A percentile compares a stretch with the other conserved stretches of the same genome.
Conservation (phyloP, 2,797 vertebrate species). For the Eremophila alpestris region DNA sequence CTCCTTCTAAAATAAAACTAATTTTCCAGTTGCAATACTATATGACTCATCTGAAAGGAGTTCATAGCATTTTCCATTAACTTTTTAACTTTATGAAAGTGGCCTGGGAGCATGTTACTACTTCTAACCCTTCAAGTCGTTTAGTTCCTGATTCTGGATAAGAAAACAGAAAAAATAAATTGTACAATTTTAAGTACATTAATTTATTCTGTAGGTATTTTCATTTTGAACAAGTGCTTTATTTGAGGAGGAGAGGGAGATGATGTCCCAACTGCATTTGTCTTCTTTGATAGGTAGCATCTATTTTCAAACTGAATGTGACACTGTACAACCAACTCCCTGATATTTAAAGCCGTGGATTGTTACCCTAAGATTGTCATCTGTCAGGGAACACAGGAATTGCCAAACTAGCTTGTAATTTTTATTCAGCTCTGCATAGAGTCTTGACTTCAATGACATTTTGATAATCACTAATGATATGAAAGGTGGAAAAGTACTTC, state of each 20-base stretch:
- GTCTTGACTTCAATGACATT: neutral
- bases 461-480: neutral
- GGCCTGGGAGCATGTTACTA: neutral
- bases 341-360: neutral
- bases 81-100: neutral
- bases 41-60: neutral
- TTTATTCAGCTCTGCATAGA: neutral
- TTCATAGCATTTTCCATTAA: neutral
- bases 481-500: neutral
- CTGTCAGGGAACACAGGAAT: neutral
- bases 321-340: neutral
- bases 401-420: neutral
- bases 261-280: neutral
- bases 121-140: neutral
- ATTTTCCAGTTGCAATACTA: neutral
- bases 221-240: neutral
- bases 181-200: neutral
- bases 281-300: neutral
- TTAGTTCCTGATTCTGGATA: neutral
- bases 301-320: neutral
- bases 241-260: accelerated
- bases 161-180: neutral
- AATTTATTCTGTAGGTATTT: neutral
- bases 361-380: neutral
- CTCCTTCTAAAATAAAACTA: neutral